Base-by-base conservation (phyloP, 92 coral and sea anemone species). In the Bergia sp. region DNA sequence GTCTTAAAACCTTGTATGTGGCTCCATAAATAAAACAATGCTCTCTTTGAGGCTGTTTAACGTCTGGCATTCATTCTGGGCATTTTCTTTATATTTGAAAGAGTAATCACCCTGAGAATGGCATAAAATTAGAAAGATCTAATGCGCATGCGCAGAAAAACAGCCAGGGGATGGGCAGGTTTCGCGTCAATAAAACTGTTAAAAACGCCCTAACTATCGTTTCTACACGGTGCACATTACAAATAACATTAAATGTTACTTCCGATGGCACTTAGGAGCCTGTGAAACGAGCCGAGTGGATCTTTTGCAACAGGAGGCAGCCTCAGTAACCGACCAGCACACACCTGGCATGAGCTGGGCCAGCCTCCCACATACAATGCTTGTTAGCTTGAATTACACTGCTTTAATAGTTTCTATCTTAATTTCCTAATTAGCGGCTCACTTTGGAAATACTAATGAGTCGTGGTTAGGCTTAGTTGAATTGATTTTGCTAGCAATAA, bases 91-190 rank as follows among this genome's bases (percentile, higher is more conserved):
- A 73, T 18, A 23, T 86, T 76, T 37, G 78, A 85, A 50, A 45
- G 88, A 65, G 29, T 82, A 82, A 50, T 38, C 91, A 65, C 37
- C 74, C 65, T 7, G 39, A 69, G 50, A 36, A 42, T 66, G 75
- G 21, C 55, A 84, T 55, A 84, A n/a, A 76, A 76, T 61, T 72
- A 78, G 67, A 4, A 36, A 71, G 81, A 81, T 79, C 76, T 44
- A 79, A n/a, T 95, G 98, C 98, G 98, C 98, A 95, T 95, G 98
- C 98, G 98, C 96, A 83, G 65, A 85, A 86, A 50, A 11, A 42
- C 58, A 64, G 45, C 42, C 77, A 61, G 67, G 73, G 66, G 74
- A 81, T 61, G 44, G 88, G 76, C 88, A 39, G 89, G 50, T 57
- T 81, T 90, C 75, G 45, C 40, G 75, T 49, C 69, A 44, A 40